phyloP scores from a whole-genome alignment of 2,888 invertebrate genomes.

The Germaria angustata region DNA sequence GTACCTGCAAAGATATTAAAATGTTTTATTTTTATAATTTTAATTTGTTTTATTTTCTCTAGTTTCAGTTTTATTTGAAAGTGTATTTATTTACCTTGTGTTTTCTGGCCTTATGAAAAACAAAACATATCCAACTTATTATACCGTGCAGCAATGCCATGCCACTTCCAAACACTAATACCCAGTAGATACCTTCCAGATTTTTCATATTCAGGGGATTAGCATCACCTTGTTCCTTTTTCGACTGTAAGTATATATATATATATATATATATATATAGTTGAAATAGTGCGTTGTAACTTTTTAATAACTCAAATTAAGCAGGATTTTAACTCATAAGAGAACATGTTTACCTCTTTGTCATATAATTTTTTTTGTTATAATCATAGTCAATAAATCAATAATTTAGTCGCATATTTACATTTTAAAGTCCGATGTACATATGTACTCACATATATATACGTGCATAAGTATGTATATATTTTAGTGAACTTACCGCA shows the following conservation, averaged over 20 bases:
- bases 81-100: conserved; percentile 75
- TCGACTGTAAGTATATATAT: conserved; percentile 68
- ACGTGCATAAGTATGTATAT: too few species aligned
- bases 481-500: conserved; percentile 80
- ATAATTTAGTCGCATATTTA: too few species aligned
- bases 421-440: too few species aligned
- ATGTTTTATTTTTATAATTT: not conserved
- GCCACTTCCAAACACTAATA: conserved; percentile 81
- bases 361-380: too few species aligned
- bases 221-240: conserved; percentile 76
- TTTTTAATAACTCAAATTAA: too few species aligned
- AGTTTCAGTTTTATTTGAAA: not conserved
- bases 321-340: too few species aligned
- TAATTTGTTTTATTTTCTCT: not conserved
- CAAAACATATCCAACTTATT: conserved; percentile 75
- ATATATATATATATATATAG: too few species aligned
- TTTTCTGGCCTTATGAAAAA: conserved; percentile 74
- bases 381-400: too few species aligned
- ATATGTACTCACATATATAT: too few species aligned
- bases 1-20: conserved; percentile 80
- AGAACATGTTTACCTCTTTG: too few species aligned
- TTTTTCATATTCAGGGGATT: conserved; percentile 83
- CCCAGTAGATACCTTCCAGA: conserved; percentile 84
- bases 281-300: too few species aligned
- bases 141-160: conserved; percentile 76